Percentiles rank a stretch among this genome's conserved stretches.
phyloP scores from a whole-genome alignment of 2,113 vertebrate genomes.

The Marmota flaviventris region DNA sequence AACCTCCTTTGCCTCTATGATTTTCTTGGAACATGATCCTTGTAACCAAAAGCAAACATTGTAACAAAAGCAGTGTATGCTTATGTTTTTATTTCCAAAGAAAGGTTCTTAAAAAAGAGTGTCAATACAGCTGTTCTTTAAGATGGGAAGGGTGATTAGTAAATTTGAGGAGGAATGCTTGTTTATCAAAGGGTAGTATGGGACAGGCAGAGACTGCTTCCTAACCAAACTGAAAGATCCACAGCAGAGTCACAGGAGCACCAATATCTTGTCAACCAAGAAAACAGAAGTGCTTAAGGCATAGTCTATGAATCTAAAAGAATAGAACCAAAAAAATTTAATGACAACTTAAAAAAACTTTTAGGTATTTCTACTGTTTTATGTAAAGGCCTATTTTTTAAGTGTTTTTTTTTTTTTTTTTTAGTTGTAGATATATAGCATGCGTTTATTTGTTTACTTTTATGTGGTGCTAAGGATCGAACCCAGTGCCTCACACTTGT shows the following conservation, averaged over 20 bases:
- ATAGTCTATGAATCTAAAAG: not conserved
- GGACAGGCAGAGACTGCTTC: not conserved
- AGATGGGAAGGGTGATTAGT: not conserved
- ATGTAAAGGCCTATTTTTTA: not conserved
- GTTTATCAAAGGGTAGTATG: not conserved
- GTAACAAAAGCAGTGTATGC: not conserved
- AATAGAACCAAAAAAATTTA: not conserved
- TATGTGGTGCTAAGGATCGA: too few relatives aligned
- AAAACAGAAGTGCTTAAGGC: not conserved
- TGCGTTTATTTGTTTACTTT: too few relatives aligned
- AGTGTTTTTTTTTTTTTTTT: not conserved
- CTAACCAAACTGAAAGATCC: not conserved
- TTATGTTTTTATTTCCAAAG: constrained; percentile 39
- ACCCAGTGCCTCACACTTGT: too few relatives aligned
- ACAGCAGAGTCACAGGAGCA: not conserved
- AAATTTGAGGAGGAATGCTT: not conserved
- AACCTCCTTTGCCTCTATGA: not conserved
- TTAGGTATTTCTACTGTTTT: not conserved
- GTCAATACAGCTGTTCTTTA: not conserved
- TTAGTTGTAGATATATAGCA: too few relatives aligned
- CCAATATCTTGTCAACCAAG: not conserved
- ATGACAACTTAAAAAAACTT: not conserved
- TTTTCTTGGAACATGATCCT: not conserved
- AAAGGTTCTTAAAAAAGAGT: not conserved
- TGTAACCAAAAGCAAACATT: not conserved